phyloP scores from a whole-genome alignment of 1,140 invertebrate genomes.

The Drosophila kanapiae region DNA sequence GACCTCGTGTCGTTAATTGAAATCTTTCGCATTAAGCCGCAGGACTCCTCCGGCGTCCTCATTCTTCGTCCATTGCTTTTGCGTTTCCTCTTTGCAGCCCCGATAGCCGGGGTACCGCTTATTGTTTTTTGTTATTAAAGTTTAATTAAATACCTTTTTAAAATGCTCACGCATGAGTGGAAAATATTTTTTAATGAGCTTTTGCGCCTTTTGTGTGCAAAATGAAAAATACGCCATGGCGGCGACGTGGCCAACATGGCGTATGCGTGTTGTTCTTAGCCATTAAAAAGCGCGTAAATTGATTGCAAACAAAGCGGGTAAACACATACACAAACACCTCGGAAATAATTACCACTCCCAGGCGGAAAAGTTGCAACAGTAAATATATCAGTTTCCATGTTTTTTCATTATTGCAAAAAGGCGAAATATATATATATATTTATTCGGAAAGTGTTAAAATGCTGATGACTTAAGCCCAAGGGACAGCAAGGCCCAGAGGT shows the following conservation, averaged over 20 bases:
- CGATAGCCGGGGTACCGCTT: slow-evolving; percentile 50
- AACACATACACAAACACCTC: slow-evolving; percentile 3
- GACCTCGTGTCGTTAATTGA: slow-evolving; percentile 73
- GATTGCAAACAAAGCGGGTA: slow-evolving; percentile 51
- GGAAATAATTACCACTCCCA: slow-evolving; percentile 51
- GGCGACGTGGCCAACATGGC: slow-evolving; percentile 27
- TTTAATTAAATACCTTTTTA: slow-evolving; percentile 82
- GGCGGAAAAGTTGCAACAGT: slow-evolving; percentile 31
- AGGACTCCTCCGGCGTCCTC: slow-evolving; percentile 24
- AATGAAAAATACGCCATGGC: slow-evolving; percentile 31
- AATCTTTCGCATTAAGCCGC: slow-evolving; percentile 75
- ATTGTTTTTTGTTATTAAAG: slow-evolving; percentile 73
- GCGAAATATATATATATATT: neutral
- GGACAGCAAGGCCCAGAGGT: neutral
- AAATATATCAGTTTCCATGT: slow-evolving; percentile 37
- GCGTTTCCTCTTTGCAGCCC: slow-evolving; percentile 35
- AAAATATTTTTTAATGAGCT: slow-evolving; percentile 82
- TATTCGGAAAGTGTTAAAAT: slow-evolving; percentile 29
- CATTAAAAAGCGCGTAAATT: slow-evolving; percentile 58
- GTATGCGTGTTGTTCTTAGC: slow-evolving; percentile 57
- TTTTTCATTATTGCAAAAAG: slow-evolving; percentile 2
- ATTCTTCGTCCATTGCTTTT: neutral
- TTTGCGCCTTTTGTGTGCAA: slow-evolving; percentile 63
- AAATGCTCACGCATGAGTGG: slow-evolving; percentile 72
- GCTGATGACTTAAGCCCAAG: slow-evolving; percentile 22